These are phyloP conservation scores for Netelia virgata DNA, from an alignment of 2,888 invertebrate genomes.

Conservation along the genomic window DNA sequence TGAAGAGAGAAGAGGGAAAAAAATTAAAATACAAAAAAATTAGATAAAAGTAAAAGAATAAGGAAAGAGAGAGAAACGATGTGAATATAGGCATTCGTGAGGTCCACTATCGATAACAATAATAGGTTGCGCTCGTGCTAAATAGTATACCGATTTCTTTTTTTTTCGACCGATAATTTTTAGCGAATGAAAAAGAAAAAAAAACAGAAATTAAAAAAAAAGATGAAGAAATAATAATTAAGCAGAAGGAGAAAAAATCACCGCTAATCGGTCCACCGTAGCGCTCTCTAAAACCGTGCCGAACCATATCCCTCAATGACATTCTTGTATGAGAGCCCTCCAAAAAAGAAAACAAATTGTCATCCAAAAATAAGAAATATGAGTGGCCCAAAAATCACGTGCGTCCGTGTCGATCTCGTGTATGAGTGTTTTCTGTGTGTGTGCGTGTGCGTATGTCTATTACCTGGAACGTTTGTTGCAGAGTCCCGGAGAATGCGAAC, in stretches of 20 bases:
- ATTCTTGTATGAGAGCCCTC: constrained; percentile 19
- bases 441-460: background rate
- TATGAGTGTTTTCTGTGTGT: background rate
- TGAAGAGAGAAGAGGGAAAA: constrained; percentile 31
- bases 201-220: background rate
- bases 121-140: constrained; percentile 66
- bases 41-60: background rate
- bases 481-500: constrained; percentile 35
- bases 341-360: constrained; percentile 3
- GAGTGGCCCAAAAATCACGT: constrained; percentile 9
- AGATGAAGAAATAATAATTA: background rate
- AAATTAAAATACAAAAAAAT: constrained; percentile 2
- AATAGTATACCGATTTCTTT: constrained; percentile 65
- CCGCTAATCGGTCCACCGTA: constrained; percentile 58
- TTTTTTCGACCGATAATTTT: constrained; percentile 59
- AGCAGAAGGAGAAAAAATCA: background rate
- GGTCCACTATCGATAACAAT: constrained; percentile 70
- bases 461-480: constrained; percentile 1
- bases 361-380: constrained; percentile 6
- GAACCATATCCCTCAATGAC: constrained; percentile 19
- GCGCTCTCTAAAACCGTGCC: constrained; percentile 59
- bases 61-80: constrained; percentile 37
- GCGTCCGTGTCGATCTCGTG: constrained; percentile 51
- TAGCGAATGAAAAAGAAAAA: constrained; percentile 25
- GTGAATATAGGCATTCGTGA: constrained; percentile 67